Base-by-base conservation (phyloP, 2,888 invertebrate species). In the Caenorhabditis uteleia region DNA sequence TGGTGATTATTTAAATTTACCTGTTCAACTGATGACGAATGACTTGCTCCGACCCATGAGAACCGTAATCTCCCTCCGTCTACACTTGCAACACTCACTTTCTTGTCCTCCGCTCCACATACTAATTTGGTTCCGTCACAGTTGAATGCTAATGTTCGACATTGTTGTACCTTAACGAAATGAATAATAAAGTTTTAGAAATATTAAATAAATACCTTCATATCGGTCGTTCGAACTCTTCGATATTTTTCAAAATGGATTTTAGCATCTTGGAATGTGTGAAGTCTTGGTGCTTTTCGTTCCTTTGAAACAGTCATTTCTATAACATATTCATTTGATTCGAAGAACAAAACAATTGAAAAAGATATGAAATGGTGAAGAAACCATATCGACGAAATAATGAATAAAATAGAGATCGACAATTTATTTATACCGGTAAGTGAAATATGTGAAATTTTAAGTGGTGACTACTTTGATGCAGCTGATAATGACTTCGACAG, bases 121-220 rank as follows among this genome's bases (percentile, higher is more conserved):
- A 69, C 77, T 2, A 79, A 48, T 42, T 62, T 61, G 3, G 74
- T 77, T 3, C 79, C 80, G 38, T 77, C 78, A 36, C 60, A 55
- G 44, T 78, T 80, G 74, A 79, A 80, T 3, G 77, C 68, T 1
- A 80, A 47, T 2, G 74, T 61, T 39, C 75, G 71, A 7, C 67
- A 62, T 26, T 69, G 64, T 46, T 59, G 57, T 2, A 61, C 75
- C 72, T 77, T 46, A n/a, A n/a, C n/a, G 25, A 53, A 53, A 44
- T 23, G 27, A 42, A 25, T 21, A 18, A 6, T 10, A 6, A 2
- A 5, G 25, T 34, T 51, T 43, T 25, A 18, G 26, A 34, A 44
- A 16, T 31, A 23, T 25, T 33, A 16, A 34, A 25, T 1, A 18
- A 26, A 25, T 12, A 64, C 59, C 38, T 59, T 65, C 65, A 65